phyloP scores from a whole-genome alignment of 2,113 vertebrate genomes.

The Spizaetus ornatus region DNA sequence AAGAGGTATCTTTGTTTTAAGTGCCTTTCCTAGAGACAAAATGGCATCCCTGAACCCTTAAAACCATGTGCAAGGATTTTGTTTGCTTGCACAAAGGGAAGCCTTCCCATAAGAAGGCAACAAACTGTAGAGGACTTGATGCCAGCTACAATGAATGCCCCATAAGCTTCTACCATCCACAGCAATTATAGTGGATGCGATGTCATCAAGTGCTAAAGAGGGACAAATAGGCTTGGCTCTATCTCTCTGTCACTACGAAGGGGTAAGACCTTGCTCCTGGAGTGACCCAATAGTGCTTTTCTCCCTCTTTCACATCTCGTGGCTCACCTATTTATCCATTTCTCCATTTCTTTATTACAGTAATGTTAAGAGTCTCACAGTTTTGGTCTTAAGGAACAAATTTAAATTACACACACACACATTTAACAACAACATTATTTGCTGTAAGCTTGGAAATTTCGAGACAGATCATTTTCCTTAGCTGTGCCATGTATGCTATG shows the following conservation, averaged over 20 bases:
- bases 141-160: neutral
- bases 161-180: neutral
- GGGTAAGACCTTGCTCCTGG: neutral
- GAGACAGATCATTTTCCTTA: neutral
- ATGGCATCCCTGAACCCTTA: neutral
- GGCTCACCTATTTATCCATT: neutral
- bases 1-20: neutral
- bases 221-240: neutral
- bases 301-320: neutral
- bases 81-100: neutral
- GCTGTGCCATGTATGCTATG: neutral
- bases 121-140: neutral
- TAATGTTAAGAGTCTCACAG: neutral
- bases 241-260: fast-evolving
- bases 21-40: neutral
- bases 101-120: neutral
- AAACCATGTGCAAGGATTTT: neutral
- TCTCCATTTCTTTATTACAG: neutral
- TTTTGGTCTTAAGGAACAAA: neutral
- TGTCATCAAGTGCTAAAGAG: neutral
- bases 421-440: neutral
- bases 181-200: fast-evolving
- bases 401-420: neutral
- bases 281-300: neutral
- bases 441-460: neutral